phyloP scores from a whole-genome alignment of 1,140 invertebrate species.

The Solen grandis region DNA sequence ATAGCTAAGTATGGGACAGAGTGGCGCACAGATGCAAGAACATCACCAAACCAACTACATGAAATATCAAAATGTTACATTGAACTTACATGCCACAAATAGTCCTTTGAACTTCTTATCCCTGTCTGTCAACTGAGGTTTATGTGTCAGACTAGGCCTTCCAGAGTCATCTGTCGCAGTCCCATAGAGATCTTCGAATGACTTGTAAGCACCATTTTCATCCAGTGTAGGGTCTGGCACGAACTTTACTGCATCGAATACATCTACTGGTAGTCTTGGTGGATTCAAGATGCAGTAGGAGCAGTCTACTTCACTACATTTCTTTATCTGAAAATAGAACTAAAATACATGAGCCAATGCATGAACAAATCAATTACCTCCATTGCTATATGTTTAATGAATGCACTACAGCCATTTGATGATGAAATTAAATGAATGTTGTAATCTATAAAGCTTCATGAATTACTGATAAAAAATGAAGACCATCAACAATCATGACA shows the following conservation, averaged over 20 bases:
- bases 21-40: not conserved
- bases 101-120: constrained; percentile 13
- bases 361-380: not conserved
- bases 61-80: not conserved
- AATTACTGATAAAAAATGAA: not conserved
- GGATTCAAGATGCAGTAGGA: constrained; percentile 20
- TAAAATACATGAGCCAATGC: constrained; percentile 4
- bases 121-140: not conserved
- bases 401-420: too few species aligned
- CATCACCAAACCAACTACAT: not conserved
- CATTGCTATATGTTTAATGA: not conserved
- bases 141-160: not conserved
- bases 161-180: not conserved
- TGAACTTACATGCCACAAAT: constrained; percentile 13
- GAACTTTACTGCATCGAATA: constrained; percentile 22
- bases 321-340: constrained; percentile 36
- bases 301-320: constrained; percentile 1
- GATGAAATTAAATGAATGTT: not conserved
- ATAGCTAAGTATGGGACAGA: too few species aligned
- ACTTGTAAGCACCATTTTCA: not conserved
- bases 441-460: not conserved
- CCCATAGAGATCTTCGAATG: constrained; percentile 8
- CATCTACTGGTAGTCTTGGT: constrained; percentile 5
- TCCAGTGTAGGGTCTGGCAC: not conserved
- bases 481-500: too few species aligned